Evolutionary conservation across 53 echinoderm and acorn worm species (phyloP).

Genomic region (Apostichopus leukothele): DNA sequence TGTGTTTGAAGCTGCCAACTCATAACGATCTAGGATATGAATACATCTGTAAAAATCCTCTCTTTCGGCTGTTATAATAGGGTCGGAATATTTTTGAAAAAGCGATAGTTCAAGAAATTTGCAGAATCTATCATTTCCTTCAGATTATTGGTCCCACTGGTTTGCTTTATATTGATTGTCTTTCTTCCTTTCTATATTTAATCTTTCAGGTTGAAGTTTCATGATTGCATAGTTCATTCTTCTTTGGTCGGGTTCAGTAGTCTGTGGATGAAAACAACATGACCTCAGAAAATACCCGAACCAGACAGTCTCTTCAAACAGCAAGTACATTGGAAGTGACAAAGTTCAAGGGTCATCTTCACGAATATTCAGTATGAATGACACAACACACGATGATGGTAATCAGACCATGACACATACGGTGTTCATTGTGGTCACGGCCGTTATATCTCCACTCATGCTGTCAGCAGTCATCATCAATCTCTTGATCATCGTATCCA

Average conservation of each 20-base stretch:
- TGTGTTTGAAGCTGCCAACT: too few relatives aligned
- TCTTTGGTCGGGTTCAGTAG: not conserved
- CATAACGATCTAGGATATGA: too few relatives aligned
- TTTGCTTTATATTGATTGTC: too few relatives aligned
- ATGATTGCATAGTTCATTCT: not conserved
- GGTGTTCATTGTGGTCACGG: constrained; percentile 47
- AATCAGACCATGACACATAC: not conserved
- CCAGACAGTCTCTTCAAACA: not conserved
- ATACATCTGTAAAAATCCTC: too few relatives aligned
- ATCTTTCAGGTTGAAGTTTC: too few relatives aligned
- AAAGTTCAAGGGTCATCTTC: not conserved
- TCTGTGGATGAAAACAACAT: not conserved
- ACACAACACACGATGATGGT: not conserved
- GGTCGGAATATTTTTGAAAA: too few relatives aligned
- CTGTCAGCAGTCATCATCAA: constrained; percentile 71
- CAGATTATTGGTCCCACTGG: too few relatives aligned
- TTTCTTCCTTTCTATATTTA: too few relatives aligned
- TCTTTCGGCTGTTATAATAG: too few relatives aligned
- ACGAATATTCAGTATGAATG: not conserved
- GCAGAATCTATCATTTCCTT: too few relatives aligned
- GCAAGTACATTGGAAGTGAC: not conserved
- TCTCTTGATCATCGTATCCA: constrained; percentile 65
- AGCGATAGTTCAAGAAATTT: too few relatives aligned
- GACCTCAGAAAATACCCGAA: not conserved
- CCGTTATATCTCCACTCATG: constrained; percentile 58